Evolutionary conservation across 2,113 vertebrate species (phyloP).

Genomic region (Tetraodon nigroviridis): DNA sequence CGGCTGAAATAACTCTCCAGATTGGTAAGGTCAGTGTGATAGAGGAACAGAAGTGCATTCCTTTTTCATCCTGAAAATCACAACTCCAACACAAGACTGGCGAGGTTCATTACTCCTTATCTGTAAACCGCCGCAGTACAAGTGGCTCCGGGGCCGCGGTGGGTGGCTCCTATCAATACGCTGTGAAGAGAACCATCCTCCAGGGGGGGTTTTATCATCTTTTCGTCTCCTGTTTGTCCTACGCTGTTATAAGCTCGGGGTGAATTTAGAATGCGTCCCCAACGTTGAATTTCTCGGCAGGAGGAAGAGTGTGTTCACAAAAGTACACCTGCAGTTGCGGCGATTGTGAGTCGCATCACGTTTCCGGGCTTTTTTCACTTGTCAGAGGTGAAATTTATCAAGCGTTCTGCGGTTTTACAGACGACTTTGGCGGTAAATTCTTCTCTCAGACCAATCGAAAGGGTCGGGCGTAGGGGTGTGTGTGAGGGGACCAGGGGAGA

Average conservation of each 20-base stretch:
- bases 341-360: too few species aligned
- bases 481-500: too few species aligned
- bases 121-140: conserved; percentile 19
- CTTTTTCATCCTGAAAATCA: conserved; percentile 19
- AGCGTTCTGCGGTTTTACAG: too few species aligned
- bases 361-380: too few species aligned
- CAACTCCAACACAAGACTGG: conserved; percentile 20
- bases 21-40: conserved; percentile 12
- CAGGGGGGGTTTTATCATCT: conserved; percentile 28
- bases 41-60: conserved; percentile 5
- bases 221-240: conserved; percentile 32
- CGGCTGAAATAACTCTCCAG: conserved; percentile 21
- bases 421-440: too few species aligned
- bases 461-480: too few species aligned
- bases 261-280: conserved; percentile 27
- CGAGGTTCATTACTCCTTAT: conserved; percentile 43
- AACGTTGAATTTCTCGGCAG: conserved; percentile 16
- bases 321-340: too few species aligned
- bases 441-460: too few species aligned
- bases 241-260: conserved; percentile 29
- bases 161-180: conserved; percentile 15
- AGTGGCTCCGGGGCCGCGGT: conserved; percentile 17
- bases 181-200: conserved; percentile 19
- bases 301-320: background rate
- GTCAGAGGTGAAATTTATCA: too few species aligned